Evolutionary conservation across 64 coral and sea anemone species (phyloP), one percentile per base, ranked within the genome.

Genomic region (Stichodactyla helianthus): DNA sequence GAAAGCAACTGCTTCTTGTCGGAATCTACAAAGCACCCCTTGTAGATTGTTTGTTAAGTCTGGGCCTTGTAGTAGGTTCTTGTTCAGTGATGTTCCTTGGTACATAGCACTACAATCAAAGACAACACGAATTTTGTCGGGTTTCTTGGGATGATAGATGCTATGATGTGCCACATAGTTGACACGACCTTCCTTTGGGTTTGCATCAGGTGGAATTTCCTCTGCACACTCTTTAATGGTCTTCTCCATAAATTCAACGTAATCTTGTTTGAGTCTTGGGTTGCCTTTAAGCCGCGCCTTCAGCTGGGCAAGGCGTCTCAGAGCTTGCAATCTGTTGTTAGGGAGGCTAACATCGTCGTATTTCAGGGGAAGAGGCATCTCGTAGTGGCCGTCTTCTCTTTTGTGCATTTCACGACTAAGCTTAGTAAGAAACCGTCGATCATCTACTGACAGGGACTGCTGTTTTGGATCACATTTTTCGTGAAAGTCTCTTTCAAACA

Each of bases 1-100:
- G n/a, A 85, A 85, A 54, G 83, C 55, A 12, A 85, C 83, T 85
- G 27, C 55, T 63, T 85, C 83, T 85, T 85, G 55, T 51, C 65
- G 86, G 71, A 87, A 87, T 17, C 86, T 25, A 27, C 51, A 62
- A 50, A 87, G 86, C 18, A 87, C 67, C 27, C 86, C 65, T 22
- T 62, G 23, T 20, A 87, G 86, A 18, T 55, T 62, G 52, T 87
- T 87, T 64, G 62, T 23, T 44, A 62, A 64, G 86, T 87, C 65
- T 27, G 67, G 86, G 8, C 67, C 86, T 77, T 87, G 67, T 23
- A 87, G 55, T 19, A 87, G 74, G 35, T 87, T 71, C 25, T 87
- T 87, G 44, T 87, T 79, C 18, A 87, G 71, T 23, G 86, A 87
- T 50, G 50, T 51, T 18, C 62, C 62, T 22, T 87, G 27, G 51